Base-by-base conservation (phyloP, 2,888 invertebrate genomes). In the Diploptera punctata region DNA sequence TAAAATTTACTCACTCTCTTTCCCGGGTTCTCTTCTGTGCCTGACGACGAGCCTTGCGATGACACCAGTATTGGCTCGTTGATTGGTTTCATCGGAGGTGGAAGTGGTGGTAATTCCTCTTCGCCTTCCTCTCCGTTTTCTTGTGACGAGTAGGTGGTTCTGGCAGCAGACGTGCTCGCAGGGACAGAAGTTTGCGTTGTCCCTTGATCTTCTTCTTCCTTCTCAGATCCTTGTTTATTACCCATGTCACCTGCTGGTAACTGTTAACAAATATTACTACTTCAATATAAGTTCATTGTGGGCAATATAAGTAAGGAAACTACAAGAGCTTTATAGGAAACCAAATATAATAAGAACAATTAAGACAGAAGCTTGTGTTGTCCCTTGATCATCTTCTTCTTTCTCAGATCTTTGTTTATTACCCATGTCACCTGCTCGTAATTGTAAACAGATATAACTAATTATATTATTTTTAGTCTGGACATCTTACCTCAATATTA, bases 51-150 rank as follows among this genome's bases (percentile, higher is more conserved):
- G n/a, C 57, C 57, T 16, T 29, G n/a, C 13, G 81, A 80, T 13
- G 81, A 78, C 72, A 84, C 83, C 68, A 86, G 81, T 67, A 86
- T 84, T 38, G 86, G 85, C 79, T 93, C 95, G 81, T 94, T 92
- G 77, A 96, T 93, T n/a, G 95, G 95, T 81, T 95, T 94, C 98
- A 97, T 97, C 1, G 97, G 97, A 43, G 98, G 97, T 68, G 97
- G 98, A 78, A 97, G 85, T 47, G 96, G 97, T 60, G 96, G 97
- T 16, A 95, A 88, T 38, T 91, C 89, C 21, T 86, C 87, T 80
- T 94, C 94, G 16, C 85, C 88, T 79, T 93, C 94, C 79, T 94
- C 94, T 71, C 90, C 87, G 71, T 79, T 80, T 68, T 79, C 75
- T 49, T 77, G 78, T 29, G 75, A 71, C 47, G 73, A 75, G 54